These are phyloP conservation scores for Oncorhynchus clarkii DNA, from an alignment of 2,113 vertebrate genomes.

Conservation along the genomic window DNA sequence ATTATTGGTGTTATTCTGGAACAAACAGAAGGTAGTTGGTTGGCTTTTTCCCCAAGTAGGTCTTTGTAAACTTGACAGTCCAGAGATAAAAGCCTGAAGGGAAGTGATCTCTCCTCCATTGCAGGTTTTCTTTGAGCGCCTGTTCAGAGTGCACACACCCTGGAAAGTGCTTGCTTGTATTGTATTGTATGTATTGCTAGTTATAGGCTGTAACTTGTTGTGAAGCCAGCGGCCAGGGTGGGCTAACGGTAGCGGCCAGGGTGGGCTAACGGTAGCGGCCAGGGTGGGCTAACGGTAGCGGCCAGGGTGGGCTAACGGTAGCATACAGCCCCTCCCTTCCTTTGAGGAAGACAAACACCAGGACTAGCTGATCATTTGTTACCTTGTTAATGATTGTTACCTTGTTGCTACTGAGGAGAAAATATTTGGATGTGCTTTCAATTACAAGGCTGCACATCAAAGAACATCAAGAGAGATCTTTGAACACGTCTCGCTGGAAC, in stretches of 20 bases:
- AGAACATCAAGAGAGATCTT: constrained; percentile 16
- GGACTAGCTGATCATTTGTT: constrained; percentile 20
- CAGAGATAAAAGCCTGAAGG: constrained; percentile 17
- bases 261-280: no score
- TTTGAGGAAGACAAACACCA: constrained; percentile 26
- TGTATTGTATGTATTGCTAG: background rate
- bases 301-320: no score
- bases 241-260: background rate
- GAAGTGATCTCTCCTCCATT: background rate
- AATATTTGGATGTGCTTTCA: constrained; percentile 23
- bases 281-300: no score
- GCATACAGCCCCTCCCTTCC: background rate
- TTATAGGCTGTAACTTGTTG: background rate
- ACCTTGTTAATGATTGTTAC: background rate
- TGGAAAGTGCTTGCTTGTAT: background rate
- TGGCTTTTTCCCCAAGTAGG: constrained; percentile 4
- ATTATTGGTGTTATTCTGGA: background rate
- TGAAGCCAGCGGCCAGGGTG: background rate
- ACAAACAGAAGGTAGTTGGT: background rate
- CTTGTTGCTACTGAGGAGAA: background rate
- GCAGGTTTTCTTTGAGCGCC: constrained; percentile 18
- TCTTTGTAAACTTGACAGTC: constrained; percentile 28
- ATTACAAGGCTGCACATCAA: constrained; percentile 33
- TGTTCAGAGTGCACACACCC: background rate
- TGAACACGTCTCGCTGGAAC: constrained; percentile 26